Percentiles rank a stretch among this genome's conserved stretches.
phyloP scores from a whole-genome alignment of 2,888 invertebrate genomes.

The Tenodera sinensis region DNA sequence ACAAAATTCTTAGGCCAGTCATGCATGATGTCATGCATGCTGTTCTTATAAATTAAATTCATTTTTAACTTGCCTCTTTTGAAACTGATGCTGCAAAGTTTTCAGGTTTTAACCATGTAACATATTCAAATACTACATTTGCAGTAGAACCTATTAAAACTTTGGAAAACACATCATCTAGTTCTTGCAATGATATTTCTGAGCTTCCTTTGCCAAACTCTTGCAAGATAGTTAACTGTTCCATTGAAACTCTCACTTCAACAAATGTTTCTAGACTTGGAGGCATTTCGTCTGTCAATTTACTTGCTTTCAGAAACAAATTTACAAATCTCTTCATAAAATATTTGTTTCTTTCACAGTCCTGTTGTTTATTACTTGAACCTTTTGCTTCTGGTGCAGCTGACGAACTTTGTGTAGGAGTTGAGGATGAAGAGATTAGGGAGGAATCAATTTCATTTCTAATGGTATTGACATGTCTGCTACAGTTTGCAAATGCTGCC shows the following conservation, averaged over 20 bases:
- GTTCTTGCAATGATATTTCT: not conserved
- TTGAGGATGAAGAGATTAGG: not conserved
- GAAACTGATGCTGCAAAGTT: not conserved
- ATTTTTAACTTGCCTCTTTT: not conserved
- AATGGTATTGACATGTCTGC: no score
- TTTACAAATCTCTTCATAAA: conserved; percentile 15
- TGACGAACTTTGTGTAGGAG: not conserved
- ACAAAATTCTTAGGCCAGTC: no score
- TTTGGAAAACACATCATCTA: not conserved
- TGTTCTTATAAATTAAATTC: no score
- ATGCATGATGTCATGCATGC: no score
- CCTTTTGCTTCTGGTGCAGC: not conserved
- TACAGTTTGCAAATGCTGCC: not conserved
- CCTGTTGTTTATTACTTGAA: not conserved
- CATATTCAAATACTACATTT: not conserved
- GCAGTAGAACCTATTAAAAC: not conserved
- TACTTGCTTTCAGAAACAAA: not conserved
- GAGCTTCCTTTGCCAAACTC: not conserved
- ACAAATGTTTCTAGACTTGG: not conserved
- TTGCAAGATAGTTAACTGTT: not conserved
- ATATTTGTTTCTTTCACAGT: not conserved
- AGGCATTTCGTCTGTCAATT: not conserved
- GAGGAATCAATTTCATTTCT: not conserved
- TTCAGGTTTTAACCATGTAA: not conserved
- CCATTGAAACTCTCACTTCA: not conserved